Evolutionary conservation across 2,888 invertebrate species (phyloP).

Genomic region (Creontiades dilutus): DNA sequence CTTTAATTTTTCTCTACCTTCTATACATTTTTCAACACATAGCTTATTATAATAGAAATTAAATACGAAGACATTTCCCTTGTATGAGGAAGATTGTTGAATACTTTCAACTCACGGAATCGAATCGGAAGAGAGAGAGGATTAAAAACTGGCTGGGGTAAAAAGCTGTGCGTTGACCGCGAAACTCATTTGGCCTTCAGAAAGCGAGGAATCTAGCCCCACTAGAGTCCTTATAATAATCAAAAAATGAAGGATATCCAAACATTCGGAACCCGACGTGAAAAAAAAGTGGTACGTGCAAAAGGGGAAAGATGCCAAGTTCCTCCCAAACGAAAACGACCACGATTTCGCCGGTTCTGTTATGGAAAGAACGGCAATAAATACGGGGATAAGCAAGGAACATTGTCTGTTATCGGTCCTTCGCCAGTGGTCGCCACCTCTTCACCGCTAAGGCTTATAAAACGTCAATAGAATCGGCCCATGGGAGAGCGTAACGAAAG

Average conservation of each 20-base stretch:
- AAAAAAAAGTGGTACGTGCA: neutral
- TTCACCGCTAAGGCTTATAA: conserved; percentile 28
- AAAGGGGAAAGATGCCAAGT: neutral
- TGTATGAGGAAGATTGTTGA: neutral
- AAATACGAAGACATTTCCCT: no score
- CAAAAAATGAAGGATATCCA: conserved; percentile 31
- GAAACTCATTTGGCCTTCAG: neutral
- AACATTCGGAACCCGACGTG: conserved; percentile 11
- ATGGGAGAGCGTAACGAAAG: conserved; percentile 59
- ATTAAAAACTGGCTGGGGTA: neutral
- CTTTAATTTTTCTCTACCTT: no score
- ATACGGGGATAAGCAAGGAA: conserved; percentile 62
- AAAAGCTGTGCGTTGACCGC: neutral
- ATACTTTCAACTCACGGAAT: neutral
- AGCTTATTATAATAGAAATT: no score
- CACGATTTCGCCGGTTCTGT: conserved; percentile 46
- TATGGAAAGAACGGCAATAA: conserved; percentile 59
- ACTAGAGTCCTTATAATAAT: neutral
- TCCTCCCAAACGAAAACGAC: conserved; percentile 35
- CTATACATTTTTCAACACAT: no score
- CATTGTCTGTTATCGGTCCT: conserved; percentile 63
- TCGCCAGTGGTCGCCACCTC: conserved; percentile 50
- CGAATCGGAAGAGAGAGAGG: neutral
- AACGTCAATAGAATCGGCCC: conserved; percentile 68
- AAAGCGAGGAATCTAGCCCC: conserved; percentile 16